phyloP scores from a whole-genome alignment of 2,888 invertebrate genomes.

The Tetramorium bicarinatum region DNA sequence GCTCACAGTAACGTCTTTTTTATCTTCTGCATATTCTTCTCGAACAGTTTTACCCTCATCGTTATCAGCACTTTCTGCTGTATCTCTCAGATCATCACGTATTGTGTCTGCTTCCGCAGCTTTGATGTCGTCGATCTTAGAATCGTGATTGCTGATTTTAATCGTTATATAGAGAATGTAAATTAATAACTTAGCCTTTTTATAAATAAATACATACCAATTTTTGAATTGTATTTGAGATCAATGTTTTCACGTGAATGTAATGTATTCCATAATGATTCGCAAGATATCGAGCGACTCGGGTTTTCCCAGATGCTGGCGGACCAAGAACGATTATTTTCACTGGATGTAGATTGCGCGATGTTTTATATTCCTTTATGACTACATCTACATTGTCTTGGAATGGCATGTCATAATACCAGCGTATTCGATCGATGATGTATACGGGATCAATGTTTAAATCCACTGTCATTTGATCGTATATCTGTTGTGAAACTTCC shows the following conservation, averaged over 20 bases:
- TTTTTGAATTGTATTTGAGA: conserved; percentile 87
- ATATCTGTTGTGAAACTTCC: conserved; percentile 88
- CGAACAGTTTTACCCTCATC: conserved; percentile 26
- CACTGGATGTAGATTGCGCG: conserved; percentile 88
- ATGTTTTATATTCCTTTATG: conserved; percentile 85
- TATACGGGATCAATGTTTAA: conserved; percentile 89
- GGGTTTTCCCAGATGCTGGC: conserved; percentile 90
- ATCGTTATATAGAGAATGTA: background rate
- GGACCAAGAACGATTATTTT: conserved; percentile 90
- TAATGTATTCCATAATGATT: conserved; percentile 89
- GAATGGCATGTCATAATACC: conserved; percentile 88
- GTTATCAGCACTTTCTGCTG: conserved; percentile 14
- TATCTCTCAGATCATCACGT: conserved; percentile 58
- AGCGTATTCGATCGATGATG: conserved; percentile 87
- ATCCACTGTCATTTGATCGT: conserved; percentile 88
- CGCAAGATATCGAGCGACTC: conserved; percentile 88
- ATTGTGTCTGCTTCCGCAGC: conserved; percentile 37
- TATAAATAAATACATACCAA: conserved; percentile 85
- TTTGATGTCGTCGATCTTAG: conserved; percentile 71
- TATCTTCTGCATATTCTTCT: conserved; percentile 66
- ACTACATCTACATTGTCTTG: conserved; percentile 86
- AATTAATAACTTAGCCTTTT: background rate
- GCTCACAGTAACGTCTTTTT: conserved; percentile 68
- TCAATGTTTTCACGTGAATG: conserved; percentile 88
- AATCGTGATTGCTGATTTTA: conserved; percentile 16